Evolutionary conservation across 2,113 vertebrate genomes (phyloP).

Genomic region (Onychostruthus taczanowskii): DNA sequence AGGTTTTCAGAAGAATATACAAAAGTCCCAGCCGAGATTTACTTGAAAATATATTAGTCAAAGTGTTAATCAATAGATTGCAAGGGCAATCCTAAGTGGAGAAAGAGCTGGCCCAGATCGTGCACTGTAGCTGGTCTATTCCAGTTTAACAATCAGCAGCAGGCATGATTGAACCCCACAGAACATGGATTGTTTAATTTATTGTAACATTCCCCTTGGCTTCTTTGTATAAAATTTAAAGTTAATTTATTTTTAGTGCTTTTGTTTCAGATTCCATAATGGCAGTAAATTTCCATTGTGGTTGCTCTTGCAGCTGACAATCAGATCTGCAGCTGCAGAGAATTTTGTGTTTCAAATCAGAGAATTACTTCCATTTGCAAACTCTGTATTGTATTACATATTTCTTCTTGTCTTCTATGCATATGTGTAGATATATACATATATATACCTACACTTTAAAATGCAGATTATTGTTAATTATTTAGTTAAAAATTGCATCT

Average conservation of each 20-base stretch:
- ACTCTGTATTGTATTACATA: background rate
- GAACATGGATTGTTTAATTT: background rate
- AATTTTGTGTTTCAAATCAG: background rate
- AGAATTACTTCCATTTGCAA: background rate
- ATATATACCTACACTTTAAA: background rate
- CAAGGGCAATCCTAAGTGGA: background rate
- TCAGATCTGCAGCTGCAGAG: background rate
- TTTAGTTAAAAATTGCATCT: background rate
- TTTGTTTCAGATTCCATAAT: background rate
- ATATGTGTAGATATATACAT: background rate
- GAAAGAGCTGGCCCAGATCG: background rate
- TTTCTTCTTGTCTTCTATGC: background rate
- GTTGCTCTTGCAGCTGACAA: background rate
- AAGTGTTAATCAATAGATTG: background rate
- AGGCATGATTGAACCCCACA: background rate
- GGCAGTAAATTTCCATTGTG: background rate
- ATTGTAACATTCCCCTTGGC: background rate
- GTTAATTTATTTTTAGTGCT: background rate
- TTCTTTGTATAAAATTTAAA: background rate
- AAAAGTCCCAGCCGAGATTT: background rate
- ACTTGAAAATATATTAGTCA: background rate
- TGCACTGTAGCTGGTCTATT: background rate
- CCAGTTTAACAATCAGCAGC: background rate
- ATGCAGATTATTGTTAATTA: background rate
- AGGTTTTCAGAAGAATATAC: background rate